Percentiles rank a stretch among this genome's conserved stretches.
Conservation (phyloP, 2,888 invertebrate genomes). For the Oligia latruncula region DNA sequence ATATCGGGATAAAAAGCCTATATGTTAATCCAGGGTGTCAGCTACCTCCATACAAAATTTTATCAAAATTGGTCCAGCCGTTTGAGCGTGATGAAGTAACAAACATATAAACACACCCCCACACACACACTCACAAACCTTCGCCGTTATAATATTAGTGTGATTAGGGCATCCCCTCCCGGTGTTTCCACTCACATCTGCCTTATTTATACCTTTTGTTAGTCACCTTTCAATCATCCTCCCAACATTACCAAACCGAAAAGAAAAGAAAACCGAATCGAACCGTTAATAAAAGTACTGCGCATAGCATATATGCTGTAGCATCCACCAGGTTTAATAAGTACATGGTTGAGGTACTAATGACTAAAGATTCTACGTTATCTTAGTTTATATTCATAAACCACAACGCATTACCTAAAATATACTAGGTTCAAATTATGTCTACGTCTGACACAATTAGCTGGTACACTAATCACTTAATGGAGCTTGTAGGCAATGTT, state of each 20-base stretch:
- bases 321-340: no score
- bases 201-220: no score
- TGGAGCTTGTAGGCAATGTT: conserved; percentile 54
- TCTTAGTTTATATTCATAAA: background rate
- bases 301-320: background rate
- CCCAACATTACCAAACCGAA: background rate
- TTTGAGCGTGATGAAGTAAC: no score
- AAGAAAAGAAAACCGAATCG: background rate
- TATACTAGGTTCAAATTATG: conserved; percentile 13
- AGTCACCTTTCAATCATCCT: background rate
- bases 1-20: no score
- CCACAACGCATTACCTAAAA: background rate
- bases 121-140: no score
- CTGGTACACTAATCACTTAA: conserved; percentile 58
- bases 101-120: no score
- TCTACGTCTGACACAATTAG: conserved; percentile 48
- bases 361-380: background rate
- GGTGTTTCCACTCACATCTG: background rate
- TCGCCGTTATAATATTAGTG: no score
- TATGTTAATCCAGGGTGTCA: no score
- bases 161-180: background rate
- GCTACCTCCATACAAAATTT: no score
- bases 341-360: background rate
- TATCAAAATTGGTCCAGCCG: no score
- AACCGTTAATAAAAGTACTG: background rate